phyloP scores from a whole-genome alignment of 2,888 invertebrate species.

The Cylloceria caligata region DNA sequence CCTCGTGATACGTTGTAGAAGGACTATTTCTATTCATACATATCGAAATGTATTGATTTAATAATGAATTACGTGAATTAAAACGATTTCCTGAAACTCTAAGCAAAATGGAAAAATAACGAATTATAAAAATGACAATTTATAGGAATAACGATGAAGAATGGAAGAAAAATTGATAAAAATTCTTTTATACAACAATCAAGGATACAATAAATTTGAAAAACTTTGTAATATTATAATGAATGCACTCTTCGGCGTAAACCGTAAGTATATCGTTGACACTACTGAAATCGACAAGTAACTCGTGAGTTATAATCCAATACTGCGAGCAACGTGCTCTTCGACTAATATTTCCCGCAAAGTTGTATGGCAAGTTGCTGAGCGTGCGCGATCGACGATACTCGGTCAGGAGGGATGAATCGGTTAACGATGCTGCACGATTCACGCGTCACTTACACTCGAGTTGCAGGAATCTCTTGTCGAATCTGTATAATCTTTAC shows the following conservation, averaged over 20 bases:
- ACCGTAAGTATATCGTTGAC: constrained; percentile 5
- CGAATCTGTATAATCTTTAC: constrained; percentile 59
- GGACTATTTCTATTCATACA: not conserved
- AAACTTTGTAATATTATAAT: not conserved
- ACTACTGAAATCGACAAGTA: not conserved
- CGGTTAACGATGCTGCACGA: constrained; percentile 11
- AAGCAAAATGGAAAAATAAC: not conserved
- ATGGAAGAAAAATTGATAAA: too few species aligned
- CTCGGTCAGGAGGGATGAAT: constrained; percentile 29
- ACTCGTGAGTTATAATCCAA: constrained; percentile 23
- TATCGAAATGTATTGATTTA: not conserved
- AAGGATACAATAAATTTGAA: not conserved
- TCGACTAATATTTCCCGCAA: not conserved
- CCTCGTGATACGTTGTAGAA: not conserved
- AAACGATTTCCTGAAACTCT: not conserved
- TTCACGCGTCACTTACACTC: constrained; percentile 43
- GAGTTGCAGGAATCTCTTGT: constrained; percentile 47
- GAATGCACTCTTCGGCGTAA: not conserved
- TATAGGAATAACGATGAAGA: not conserved
- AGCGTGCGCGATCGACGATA: constrained; percentile 50
- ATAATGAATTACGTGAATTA: not conserved
- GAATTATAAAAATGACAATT: constrained; percentile 11
- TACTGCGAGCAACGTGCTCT: constrained; percentile 40
- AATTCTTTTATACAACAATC: not conserved
- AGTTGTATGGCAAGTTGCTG: constrained; percentile 44